Percentiles rank a stretch among this genome's conserved stretches.
Evolutionary conservation across 2,797 vertebrate species (phyloP).

Genomic region (Natrix natrix): DNA sequence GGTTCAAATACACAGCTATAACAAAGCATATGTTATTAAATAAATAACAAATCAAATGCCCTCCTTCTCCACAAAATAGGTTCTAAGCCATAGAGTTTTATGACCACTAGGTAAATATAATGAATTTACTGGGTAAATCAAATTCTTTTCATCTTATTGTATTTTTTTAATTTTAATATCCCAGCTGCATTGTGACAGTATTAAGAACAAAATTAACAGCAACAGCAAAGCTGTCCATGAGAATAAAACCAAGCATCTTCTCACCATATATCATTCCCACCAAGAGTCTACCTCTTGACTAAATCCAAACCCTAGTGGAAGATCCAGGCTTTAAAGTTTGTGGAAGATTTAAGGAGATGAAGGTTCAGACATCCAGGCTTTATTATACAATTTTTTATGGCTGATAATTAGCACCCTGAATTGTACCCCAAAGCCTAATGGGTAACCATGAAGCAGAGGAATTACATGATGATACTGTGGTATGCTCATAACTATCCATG

Average conservation of each 20-base stretch:
- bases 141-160: background rate
- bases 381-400: background rate
- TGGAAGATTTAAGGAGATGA: background rate
- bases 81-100: conserved; percentile 8
- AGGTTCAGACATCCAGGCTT: background rate
- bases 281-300: background rate
- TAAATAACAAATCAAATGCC: background rate
- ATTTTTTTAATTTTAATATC: background rate
- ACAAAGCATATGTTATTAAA: conserved; percentile 34
- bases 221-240: background rate
- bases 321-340: background rate
- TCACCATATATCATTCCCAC: background rate
- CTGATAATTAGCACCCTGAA: background rate
- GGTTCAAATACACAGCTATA: conserved; percentile 91
- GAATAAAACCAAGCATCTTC: background rate
- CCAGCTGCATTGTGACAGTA: background rate
- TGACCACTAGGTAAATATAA: background rate
- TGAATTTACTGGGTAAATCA: background rate
- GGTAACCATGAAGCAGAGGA: background rate
- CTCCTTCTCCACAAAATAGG: background rate
- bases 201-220: background rate
- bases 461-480: background rate
- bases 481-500: background rate
- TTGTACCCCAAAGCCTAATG: background rate
- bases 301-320: background rate